A percentile compares a stretch with the other conserved stretches of the same genome.
Evolutionary conservation across 2,113 vertebrate species (phyloP).

Genomic region (Cygnus atratus): DNA sequence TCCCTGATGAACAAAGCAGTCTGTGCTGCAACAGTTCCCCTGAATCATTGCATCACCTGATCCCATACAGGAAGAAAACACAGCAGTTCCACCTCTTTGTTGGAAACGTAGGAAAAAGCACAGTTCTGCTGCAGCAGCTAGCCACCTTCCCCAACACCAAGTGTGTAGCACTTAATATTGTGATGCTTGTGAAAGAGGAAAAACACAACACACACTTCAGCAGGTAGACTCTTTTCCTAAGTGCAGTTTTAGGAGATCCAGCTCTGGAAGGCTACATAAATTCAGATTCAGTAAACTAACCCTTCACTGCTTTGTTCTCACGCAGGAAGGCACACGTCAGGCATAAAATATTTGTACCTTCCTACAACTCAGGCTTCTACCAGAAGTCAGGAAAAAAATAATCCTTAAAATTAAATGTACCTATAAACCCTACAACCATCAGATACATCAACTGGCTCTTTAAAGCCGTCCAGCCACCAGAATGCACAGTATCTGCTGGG

Average conservation of each 20-base stretch:
- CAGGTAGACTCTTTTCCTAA: background rate
- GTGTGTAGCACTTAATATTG: background rate
- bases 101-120: background rate
- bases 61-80: background rate
- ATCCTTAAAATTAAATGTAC: background rate
- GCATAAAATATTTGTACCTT: background rate
- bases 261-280: background rate
- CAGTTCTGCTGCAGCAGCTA: background rate
- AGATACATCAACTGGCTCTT: background rate
- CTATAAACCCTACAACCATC: background rate
- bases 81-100: background rate
- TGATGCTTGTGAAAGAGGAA: background rate
- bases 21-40: background rate
- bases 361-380: background rate
- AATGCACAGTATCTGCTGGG: background rate
- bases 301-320: background rate
- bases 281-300: background rate
- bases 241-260: background rate
- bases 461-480: background rate
- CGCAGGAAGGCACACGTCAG: background rate
- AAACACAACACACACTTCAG: background rate
- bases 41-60: background rate
- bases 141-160: background rate
- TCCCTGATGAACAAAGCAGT: background rate
- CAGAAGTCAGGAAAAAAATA: background rate